Base-by-base conservation (phyloP, 2,113 vertebrate species). In the Hirundichthys speculiger region DNA sequence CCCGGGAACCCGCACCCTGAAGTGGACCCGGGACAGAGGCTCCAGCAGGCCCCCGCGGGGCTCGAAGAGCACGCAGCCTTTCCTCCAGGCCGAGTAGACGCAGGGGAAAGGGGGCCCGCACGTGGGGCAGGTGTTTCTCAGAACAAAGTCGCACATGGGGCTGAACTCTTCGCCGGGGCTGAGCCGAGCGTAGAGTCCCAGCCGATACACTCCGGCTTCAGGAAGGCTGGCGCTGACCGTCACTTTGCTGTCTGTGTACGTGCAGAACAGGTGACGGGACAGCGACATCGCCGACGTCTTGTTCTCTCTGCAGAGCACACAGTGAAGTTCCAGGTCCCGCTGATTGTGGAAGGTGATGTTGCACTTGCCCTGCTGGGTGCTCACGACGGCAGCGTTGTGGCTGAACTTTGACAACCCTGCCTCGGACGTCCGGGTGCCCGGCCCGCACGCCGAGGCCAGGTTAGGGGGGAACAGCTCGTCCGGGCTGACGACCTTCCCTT, bases 31-130 rank as follows among this genome's bases (percentile, higher is more conserved):
- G 11, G 82, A 80, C n/a, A 65, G 64, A 1, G 91, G 86, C 19
- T 82, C 86, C 20, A 96, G 88, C 7, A 91, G 64, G 5, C 95
- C 94, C 0, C 38, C 59, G 5, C 92, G 90, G 0, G 94, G 94
- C 77, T 95, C 93, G 0, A 95, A 91, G 47, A 95, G 63, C 24
- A 93, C 89, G 0, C 90, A 94, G 15, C 93, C 93, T 68, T 80
- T 93, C 52, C 80, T 84, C 94, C 94, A 92, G 0, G 75, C 86
- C 0, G 90, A 84, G 72, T 83, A 92, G 40, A 91, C 86, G 41
- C 55, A 64, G 6, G 94, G 94, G 88, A 95, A 95, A 0, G 94
- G 92, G 12, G 77, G 83, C 64, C 73, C 68, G 25, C 62, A 18
- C 30, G 50, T 57, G 54, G 83, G 13, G 42, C 34, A 90, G 74